Base-by-base conservation (phyloP, 2,797 vertebrate genomes). In the Meriones psammophilus region DNA sequence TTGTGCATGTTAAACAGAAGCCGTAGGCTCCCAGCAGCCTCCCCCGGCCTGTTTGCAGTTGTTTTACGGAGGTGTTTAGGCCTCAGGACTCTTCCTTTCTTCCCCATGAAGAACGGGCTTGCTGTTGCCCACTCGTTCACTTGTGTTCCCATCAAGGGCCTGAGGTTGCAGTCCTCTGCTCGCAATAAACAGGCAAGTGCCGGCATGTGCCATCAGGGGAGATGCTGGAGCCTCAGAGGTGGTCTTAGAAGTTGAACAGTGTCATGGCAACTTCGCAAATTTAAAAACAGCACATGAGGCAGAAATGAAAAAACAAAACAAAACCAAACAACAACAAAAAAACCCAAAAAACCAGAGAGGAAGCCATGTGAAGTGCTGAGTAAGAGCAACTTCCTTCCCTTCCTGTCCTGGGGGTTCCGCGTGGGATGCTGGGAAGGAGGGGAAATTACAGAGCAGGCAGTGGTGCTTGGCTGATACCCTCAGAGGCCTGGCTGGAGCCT, bases 81-180 rank as follows among this genome's bases (percentile, higher is more conserved):
- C 66, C 87, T 58, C 46, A 50, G 56, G 73, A 42, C 77, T 50
- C 58, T 83, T n/a, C 73, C 73, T 88, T 93, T 58, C 74, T 89
- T 58, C 80, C 39, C 87, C 36, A 78, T 50, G 64, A 36, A 28
- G 91, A 89, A 78, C 50, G 89, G 50, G 60, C 89, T 88, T 20
- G 60, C 89, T 46, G 58, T 78, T 56, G 54, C 39, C 89, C 79
- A 20, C 94, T 96, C 92, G 87, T 97, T 95, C 97, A 88, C 85
- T 94, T 2, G 54, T 73, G 96, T 42, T 79, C 89, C 81, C 1
- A 15, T 88, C 87, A 95, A 89, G n/a, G 46, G 91, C 93, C 91
- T 74, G 93, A n/a, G 15, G 42, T 66, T 60, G 95, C 94, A 60
- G 26, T 74, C 79, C 66, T 93, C 91, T n/a, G 84, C 64, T 80